A percentile compares a stretch with the other conserved stretches of the same genome.
Evolutionary conservation across 2,888 invertebrate species (phyloP).

Genomic region (Patella pellucida): DNA sequence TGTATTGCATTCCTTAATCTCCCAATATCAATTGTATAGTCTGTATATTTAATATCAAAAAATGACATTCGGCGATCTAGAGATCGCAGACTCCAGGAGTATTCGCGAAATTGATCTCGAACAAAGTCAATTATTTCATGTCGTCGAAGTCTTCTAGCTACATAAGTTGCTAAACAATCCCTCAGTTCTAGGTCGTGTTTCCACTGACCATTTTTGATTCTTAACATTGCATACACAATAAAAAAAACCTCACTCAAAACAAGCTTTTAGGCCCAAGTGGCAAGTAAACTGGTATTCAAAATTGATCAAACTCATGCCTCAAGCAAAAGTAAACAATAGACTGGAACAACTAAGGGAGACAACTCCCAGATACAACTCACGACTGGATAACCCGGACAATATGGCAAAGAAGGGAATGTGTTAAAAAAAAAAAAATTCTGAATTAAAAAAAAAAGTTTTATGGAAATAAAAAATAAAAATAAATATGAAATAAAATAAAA

Average conservation of each 20-base stretch:
- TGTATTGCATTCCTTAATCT: background rate
- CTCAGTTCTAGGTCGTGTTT: background rate
- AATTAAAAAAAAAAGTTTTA: too few species aligned
- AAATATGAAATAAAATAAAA: too few species aligned
- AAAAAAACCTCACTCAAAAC: background rate
- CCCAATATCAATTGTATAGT: background rate
- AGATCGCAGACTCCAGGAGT: background rate
- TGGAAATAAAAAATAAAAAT: too few species aligned
- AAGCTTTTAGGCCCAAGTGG: too few species aligned
- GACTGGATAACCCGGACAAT: too few species aligned
- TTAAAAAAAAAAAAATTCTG: too few species aligned
- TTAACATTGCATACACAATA: background rate
- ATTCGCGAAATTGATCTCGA: background rate
- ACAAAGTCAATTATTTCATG: conserved; percentile 1
- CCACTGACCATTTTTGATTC: background rate
- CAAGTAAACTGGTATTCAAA: too few species aligned
- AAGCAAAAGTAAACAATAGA: too few species aligned
- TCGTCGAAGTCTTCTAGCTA: background rate
- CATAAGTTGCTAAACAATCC: background rate
- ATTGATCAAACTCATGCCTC: too few species aligned
- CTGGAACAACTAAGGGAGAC: too few species aligned
- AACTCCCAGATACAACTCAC: too few species aligned
- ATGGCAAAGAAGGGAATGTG: too few species aligned
- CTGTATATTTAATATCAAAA: conserved; percentile 5
- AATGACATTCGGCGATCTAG: conserved; percentile 1